A percentile compares a stretch with the other conserved stretches of the same genome.
Evolutionary conservation across 2,888 invertebrate species (phyloP).

Genomic region (Apantesis nais): DNA sequence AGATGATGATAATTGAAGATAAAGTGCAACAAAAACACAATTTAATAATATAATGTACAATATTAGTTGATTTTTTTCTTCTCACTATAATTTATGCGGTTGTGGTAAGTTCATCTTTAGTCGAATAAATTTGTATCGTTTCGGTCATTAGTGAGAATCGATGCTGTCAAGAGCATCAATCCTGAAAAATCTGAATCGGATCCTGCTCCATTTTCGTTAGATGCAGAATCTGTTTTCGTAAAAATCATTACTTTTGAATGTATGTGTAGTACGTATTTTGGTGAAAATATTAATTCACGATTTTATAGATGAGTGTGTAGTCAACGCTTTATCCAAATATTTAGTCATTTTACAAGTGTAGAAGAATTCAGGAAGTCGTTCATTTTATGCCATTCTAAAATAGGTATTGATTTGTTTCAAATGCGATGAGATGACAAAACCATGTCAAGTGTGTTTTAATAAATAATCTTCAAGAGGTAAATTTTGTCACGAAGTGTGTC

Average conservation of each 20-base stretch:
- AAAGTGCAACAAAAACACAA: too few relatives aligned
- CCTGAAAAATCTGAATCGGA: constrained; percentile 16
- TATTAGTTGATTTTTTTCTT: neutral
- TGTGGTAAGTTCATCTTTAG: neutral
- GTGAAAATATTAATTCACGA: constrained; percentile 11
- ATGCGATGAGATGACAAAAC: constrained; percentile 65
- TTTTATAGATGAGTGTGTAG: constrained; percentile 5
- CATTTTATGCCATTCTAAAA: constrained; percentile 47
- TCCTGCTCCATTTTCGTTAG: constrained; percentile 29
- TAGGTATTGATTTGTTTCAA: constrained; percentile 70
- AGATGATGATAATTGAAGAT: too few relatives aligned
- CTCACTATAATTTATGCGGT: neutral
- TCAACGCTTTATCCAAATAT: constrained; percentile 11
- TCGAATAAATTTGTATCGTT: neutral
- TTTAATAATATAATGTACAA: too few relatives aligned
- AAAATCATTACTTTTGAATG: constrained; percentile 37
- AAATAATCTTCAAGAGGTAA: constrained; percentile 48
- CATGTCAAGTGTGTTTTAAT: constrained; percentile 63
- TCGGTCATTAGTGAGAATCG: neutral
- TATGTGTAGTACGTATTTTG: constrained; percentile 12
- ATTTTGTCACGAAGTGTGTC: constrained; percentile 35
- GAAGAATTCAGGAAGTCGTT: constrained; percentile 31
- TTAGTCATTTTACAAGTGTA: constrained; percentile 13
- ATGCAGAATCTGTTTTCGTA: constrained; percentile 24
- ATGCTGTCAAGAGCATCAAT: constrained; percentile 5